Evolutionary conservation across 92 coral and sea anemone genomes (phyloP).

Genomic region (Micromussa lordhowensis): DNA sequence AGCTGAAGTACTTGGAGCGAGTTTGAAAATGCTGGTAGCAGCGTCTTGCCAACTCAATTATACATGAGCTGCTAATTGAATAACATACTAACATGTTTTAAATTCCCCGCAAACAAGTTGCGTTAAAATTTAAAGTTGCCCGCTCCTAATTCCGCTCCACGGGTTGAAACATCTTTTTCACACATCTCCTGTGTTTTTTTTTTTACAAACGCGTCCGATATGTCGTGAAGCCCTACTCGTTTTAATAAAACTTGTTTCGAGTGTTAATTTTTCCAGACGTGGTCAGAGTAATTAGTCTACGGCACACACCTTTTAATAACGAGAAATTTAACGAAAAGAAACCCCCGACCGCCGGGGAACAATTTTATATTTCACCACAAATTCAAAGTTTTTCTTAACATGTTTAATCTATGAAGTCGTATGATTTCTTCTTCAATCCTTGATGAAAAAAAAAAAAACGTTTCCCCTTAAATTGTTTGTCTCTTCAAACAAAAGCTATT

Average conservation of each 20-base stretch:
- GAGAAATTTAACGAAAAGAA: not conserved
- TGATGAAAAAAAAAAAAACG: not conserved
- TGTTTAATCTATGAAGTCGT: not conserved
- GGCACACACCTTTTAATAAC: not conserved
- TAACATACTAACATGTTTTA: slow-evolving; percentile 45
- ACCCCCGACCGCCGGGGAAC: not conserved
- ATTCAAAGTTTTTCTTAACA: not conserved
- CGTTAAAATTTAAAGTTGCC: slow-evolving; percentile 13
- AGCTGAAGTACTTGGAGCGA: not conserved
- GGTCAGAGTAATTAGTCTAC: not conserved
- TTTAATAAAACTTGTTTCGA: slow-evolving; percentile 5
- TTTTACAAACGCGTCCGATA: not conserved
- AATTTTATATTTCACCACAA: slow-evolving; percentile 8
- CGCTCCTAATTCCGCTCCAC: not conserved
- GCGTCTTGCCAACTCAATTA: slow-evolving; percentile 57
- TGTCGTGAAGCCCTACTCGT: not conserved
- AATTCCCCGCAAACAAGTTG: slow-evolving; percentile 32
- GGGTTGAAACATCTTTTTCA: not conserved
- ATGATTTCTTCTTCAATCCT: not conserved
- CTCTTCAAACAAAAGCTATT: not conserved
- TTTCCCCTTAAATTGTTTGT: not conserved
- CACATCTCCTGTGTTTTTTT: not conserved
- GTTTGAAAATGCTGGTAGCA: slow-evolving; percentile 2
- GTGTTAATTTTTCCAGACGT: slow-evolving; percentile 22
- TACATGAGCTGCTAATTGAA: slow-evolving; percentile 70